A percentile compares a stretch with the other conserved stretches of the same genome.
These are phyloP conservation scores for Mungos mungo DNA, from an alignment of 2,113 vertebrate species.

Conservation along the genomic window DNA sequence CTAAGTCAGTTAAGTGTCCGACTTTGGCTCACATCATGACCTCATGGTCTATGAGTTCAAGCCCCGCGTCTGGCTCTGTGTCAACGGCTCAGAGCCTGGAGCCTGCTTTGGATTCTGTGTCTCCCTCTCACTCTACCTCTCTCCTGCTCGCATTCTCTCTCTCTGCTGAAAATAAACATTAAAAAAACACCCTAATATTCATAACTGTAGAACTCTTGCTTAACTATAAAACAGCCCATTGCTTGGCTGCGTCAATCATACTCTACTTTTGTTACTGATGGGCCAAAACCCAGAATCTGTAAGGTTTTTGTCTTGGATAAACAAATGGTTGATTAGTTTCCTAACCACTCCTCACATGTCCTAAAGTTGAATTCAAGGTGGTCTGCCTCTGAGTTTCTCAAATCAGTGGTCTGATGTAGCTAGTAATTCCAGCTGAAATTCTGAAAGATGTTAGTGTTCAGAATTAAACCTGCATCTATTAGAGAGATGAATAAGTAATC, in stretches of 20 bases:
- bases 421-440: conserved; percentile 45
- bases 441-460: conserved; percentile 39
- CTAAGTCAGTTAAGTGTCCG: too few relatives aligned
- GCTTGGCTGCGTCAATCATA: neutral
- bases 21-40: too few relatives aligned
- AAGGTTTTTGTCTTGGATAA: conserved; percentile 6
- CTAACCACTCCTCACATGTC: neutral
- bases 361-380: conserved; percentile 29
- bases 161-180: too few relatives aligned
- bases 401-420: conserved; percentile 31
- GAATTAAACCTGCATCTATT: conserved; percentile 22
- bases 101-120: too few relatives aligned
- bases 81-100: too few relatives aligned
- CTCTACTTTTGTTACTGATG: neutral
- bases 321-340: conserved; percentile 6
- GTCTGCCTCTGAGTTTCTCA: conserved; percentile 1
- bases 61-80: too few relatives aligned
- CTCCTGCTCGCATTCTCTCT: too few relatives aligned
- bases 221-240: neutral
- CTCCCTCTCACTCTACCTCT: too few relatives aligned
- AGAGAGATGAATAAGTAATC: conserved; percentile 15
- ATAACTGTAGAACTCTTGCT: neutral
- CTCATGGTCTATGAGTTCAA: too few relatives aligned
- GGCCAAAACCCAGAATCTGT: neutral
- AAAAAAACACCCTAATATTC: neutral